Percentiles rank a stretch among this genome's conserved stretches.
These are phyloP conservation scores for Drosophila percnosoma DNA, from an alignment of 2,888 invertebrate species.

Conservation along the genomic window DNA sequence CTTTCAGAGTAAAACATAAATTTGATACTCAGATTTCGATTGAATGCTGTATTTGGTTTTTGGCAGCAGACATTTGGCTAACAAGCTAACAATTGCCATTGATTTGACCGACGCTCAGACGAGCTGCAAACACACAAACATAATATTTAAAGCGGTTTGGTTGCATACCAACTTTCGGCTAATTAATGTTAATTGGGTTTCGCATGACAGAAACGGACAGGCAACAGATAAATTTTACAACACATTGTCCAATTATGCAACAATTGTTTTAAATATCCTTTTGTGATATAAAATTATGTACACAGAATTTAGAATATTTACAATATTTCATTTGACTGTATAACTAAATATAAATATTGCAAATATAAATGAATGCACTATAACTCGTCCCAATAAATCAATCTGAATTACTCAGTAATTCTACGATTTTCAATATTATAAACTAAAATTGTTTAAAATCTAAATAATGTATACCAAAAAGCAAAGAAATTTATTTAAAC, in stretches of 20 bases:
- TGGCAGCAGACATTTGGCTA: slow-evolving; percentile 26
- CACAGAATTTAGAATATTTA: neutral
- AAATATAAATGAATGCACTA: neutral
- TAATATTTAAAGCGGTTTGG: neutral
- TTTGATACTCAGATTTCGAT: slow-evolving; percentile 20
- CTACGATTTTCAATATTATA: neutral
- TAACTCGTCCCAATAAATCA: neutral
- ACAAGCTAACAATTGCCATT: slow-evolving; percentile 43
- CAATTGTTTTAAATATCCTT: neutral
- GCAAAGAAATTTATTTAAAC: neutral
- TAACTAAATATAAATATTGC: neutral
- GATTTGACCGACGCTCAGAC: slow-evolving; percentile 23
- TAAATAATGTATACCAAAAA: too few species aligned
- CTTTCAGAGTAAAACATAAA: neutral
- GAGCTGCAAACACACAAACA: slow-evolving; percentile 11
- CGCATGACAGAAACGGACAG: neutral
- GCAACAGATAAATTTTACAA: neutral
- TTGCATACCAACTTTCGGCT: neutral
- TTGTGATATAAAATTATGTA: neutral
- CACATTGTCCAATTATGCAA: neutral
- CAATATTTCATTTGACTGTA: neutral
- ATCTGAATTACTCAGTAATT: neutral
- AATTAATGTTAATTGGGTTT: slow-evolving; percentile 18
- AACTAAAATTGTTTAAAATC: too few species aligned
- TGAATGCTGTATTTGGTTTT: slow-evolving; percentile 2